Evolutionary conservation across 2,113 vertebrate genomes (phyloP).

Genomic region (Syngnathus scovelli): DNA sequence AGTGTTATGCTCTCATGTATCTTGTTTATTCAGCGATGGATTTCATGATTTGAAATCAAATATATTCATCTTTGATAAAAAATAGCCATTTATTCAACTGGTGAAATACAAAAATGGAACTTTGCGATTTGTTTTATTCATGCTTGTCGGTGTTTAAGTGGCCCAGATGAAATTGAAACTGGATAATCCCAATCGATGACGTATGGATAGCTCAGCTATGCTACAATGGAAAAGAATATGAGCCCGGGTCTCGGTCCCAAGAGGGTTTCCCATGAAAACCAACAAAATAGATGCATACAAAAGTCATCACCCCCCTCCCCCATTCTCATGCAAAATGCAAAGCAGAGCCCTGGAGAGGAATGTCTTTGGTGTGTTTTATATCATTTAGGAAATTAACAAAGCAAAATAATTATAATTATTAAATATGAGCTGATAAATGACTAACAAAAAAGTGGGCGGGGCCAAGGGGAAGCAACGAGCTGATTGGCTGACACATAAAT

Average conservation of each 20-base stretch:
- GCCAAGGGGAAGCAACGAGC: not conserved
- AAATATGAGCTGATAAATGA: no score
- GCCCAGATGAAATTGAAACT: conserved; percentile 2
- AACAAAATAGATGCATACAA: conserved; percentile 4
- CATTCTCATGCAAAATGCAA: conserved; percentile 46
- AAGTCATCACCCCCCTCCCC: conserved; percentile 11
- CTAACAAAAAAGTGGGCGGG: not conserved
- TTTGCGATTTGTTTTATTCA: no score
- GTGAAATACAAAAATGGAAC: not conserved
- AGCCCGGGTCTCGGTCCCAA: conserved; percentile 10
- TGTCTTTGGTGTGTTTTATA: conserved; percentile 23
- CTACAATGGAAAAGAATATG: conserved; percentile 22
- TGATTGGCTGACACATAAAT: not conserved
- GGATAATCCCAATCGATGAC: not conserved
- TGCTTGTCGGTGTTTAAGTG: not conserved
- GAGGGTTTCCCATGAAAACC: conserved; percentile 16
- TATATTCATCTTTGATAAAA: not conserved
- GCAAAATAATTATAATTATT: no score
- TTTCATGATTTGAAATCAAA: not conserved
- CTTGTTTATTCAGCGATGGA: not conserved
- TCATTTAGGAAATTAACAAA: not conserved
- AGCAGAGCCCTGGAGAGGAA: conserved; percentile 30
- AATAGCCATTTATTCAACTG: not conserved
- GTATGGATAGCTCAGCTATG: not conserved
- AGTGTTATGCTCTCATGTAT: conserved; percentile 13